phyloP scores from a whole-genome alignment of 92 coral and sea anemone species.

The Desmophyllum pertusum region DNA sequence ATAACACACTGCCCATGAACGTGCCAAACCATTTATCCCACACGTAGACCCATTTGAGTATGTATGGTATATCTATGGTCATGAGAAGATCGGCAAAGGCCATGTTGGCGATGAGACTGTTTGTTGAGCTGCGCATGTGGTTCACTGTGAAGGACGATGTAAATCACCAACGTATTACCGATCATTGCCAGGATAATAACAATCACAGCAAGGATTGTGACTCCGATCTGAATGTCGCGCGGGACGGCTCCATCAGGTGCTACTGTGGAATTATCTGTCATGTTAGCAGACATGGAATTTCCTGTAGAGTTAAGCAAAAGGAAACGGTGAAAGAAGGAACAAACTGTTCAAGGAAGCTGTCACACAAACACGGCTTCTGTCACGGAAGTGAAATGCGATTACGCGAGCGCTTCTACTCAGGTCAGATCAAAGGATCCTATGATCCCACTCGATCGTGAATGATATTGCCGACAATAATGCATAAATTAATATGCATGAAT shows the following conservation, averaged over 20 bases:
- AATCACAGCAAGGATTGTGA: conserved; percentile 49
- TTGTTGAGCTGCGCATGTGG: conserved; percentile 78
- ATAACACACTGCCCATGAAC: conserved; percentile 56
- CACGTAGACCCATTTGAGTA: conserved; percentile 64
- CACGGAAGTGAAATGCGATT: neutral
- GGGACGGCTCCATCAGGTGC: conserved; percentile 7
- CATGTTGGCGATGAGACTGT: conserved; percentile 79
- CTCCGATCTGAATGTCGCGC: conserved; percentile 53
- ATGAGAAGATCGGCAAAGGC: conserved; percentile 75
- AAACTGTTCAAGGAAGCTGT: too few relatives aligned
- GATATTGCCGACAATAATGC: too few relatives aligned
- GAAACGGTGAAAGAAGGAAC: too few relatives aligned
- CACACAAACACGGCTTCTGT: too few relatives aligned
- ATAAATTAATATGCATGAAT: too few relatives aligned
- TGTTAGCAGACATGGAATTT: neutral
- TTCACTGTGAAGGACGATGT: conserved; percentile 68
- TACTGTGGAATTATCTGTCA: neutral
- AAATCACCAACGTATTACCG: conserved; percentile 69
- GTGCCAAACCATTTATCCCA: conserved; percentile 67
- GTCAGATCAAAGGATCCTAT: too few relatives aligned
- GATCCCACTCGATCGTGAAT: too few relatives aligned
- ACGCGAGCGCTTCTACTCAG: too few relatives aligned
- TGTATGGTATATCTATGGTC: conserved; percentile 71
- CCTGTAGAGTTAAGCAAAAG: neutral
- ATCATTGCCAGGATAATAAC: conserved; percentile 60